Evolutionary conservation across 2,113 vertebrate species (phyloP).

Genomic region (Arvicanthis niloticus): DNA sequence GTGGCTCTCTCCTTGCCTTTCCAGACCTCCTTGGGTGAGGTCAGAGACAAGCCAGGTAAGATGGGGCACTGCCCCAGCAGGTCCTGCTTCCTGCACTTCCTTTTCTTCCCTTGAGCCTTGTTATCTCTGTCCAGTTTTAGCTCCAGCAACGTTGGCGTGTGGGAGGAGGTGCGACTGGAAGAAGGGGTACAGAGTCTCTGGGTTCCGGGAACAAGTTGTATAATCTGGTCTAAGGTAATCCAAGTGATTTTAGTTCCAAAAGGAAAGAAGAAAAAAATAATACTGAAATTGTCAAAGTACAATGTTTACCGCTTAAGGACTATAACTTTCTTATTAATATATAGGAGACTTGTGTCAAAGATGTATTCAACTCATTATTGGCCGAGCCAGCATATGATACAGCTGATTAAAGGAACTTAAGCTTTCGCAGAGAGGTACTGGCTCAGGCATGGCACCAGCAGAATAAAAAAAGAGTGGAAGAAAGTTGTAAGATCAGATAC

Average conservation of each 20-base stretch:
- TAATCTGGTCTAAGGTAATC: neutral
- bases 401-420: neutral
- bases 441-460: neutral
- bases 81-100: neutral
- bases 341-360: neutral
- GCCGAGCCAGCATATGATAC: neutral
- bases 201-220: too few relatives aligned
- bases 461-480: neutral
- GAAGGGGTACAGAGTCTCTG: neutral
- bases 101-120: neutral
- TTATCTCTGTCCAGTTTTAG: neutral
- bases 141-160: neutral
- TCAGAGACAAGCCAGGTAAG: slow-evolving; percentile 25
- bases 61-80: neutral
- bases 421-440: neutral
- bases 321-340: neutral
- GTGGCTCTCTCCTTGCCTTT: neutral
- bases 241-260: neutral
- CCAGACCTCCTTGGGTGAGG: neutral
- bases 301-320: neutral
- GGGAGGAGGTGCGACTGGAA: neutral
- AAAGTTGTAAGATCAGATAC: neutral
- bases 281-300: neutral
- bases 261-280: neutral
- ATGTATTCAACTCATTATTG: neutral